phyloP scores from a whole-genome alignment of 2,888 invertebrate genomes.

The Melinaea menophilus region DNA sequence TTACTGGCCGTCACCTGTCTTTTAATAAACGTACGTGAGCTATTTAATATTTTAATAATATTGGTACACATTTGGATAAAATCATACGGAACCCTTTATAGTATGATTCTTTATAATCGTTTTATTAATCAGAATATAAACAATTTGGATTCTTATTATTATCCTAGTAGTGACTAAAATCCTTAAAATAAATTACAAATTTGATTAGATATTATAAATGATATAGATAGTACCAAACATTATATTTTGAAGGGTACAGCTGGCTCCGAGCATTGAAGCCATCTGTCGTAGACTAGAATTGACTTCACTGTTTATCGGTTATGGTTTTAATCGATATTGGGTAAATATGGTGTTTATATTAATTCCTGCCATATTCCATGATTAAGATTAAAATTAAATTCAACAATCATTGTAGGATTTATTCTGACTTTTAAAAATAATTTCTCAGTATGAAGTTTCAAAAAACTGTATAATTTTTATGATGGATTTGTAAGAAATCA shows the following conservation, averaged over 20 bases:
- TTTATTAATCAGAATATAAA: background rate
- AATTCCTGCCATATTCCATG: background rate
- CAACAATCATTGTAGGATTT: no score
- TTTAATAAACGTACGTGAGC: no score
- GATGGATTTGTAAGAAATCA: background rate
- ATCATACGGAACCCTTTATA: background rate
- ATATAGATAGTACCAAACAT: constrained; percentile 4
- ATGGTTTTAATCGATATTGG: background rate
- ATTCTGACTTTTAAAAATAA: no score
- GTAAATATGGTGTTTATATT: background rate
- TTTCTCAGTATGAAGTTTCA: background rate
- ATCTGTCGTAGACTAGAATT: constrained; percentile 2
- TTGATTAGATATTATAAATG: constrained; percentile 1
- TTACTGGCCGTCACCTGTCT: no score
- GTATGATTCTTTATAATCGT: background rate
- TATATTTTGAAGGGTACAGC: constrained; percentile 6
- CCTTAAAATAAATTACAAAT: background rate
- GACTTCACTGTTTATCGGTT: constrained; percentile 1
- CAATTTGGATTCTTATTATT: background rate
- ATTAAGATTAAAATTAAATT: background rate
- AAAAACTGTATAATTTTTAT: background rate
- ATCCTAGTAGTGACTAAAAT: background rate
- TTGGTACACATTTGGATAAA: no score
- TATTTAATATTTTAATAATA: no score
- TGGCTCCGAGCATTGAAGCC: background rate